Percentiles rank a stretch among this genome's conserved stretches.
Conservation (phyloP, 2,797 vertebrate genomes). For the Aulostomus chinensis region DNA sequence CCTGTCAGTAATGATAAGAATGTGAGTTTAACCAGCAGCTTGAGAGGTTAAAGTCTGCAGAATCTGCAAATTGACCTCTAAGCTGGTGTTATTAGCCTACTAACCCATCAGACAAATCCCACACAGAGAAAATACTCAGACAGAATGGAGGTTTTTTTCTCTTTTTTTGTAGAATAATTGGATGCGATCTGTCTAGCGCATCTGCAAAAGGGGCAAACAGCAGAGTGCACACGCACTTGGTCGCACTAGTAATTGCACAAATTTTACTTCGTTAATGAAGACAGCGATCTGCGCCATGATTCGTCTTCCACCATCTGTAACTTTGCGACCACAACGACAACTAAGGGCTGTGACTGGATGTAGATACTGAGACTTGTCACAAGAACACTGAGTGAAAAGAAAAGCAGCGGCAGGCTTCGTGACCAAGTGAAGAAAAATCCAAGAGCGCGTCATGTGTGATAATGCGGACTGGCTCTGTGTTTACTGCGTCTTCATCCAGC, state of each 20-base stretch:
- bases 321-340: too few relatives aligned
- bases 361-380: conserved; percentile 41
- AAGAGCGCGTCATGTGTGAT: conserved; percentile 60
- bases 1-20: conserved; percentile 27
- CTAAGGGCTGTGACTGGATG: conserved; percentile 9
- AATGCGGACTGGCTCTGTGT: conserved; percentile 69
- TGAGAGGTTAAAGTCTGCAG: conserved; percentile 17
- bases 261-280: too few relatives aligned
- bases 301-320: too few relatives aligned
- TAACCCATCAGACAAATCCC: not conserved
- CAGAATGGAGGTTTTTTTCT: too few relatives aligned
- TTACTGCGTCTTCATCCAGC: conserved; percentile 68
- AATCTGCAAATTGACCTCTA: conserved; percentile 8
- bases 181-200: too few relatives aligned
- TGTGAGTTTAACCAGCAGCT: conserved; percentile 18
- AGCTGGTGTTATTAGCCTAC: not conserved
- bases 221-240: too few relatives aligned
- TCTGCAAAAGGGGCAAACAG: too few relatives aligned
- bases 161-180: too few relatives aligned
- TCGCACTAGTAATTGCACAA: too few relatives aligned
- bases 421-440: conserved; percentile 55
- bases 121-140: not conserved
- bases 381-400: conserved; percentile 45
- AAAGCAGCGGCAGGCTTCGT: conserved; percentile 38
- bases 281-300: too few relatives aligned